A percentile compares a stretch with the other conserved stretches of the same genome.
Conservation (phyloP, 2,888 invertebrate species). For the Volucella bombylans region DNA sequence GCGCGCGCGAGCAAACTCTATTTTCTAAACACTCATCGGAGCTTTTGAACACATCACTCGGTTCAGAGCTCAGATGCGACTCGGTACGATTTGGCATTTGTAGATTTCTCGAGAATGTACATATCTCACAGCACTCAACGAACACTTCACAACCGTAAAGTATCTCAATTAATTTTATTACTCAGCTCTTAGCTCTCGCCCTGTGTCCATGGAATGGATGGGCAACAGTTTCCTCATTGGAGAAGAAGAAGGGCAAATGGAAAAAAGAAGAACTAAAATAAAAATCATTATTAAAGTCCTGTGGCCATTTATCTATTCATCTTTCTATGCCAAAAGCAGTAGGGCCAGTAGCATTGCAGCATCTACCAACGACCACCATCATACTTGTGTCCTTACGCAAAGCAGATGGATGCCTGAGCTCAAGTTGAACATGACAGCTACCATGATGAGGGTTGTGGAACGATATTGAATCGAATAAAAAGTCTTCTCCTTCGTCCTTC, state of each 20-base stretch:
- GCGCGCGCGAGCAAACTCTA: slow-evolving; percentile 17
- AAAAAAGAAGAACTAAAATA: slow-evolving; percentile 19
- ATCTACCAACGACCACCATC: neutral
- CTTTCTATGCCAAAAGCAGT: slow-evolving; percentile 45
- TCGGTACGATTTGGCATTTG: slow-evolving; percentile 19
- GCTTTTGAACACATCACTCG: slow-evolving; percentile 52
- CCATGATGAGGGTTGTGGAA: slow-evolving; percentile 72
- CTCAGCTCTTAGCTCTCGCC: slow-evolving; percentile 69
- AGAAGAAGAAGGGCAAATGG: neutral
- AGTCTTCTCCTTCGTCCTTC: slow-evolving; percentile 31
- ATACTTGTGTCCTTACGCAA: slow-evolving; percentile 29
- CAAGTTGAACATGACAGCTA: slow-evolving; percentile 73
- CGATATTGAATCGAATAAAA: slow-evolving; percentile 71
- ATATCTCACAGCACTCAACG: slow-evolving; percentile 69
- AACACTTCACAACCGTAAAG: slow-evolving; percentile 73
- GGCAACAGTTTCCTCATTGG: neutral
- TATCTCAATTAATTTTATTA: slow-evolving; percentile 74
- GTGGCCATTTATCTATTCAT: slow-evolving; percentile 71
- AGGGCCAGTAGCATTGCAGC: neutral
- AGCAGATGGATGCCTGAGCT: slow-evolving; percentile 65
- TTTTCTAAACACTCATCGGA: slow-evolving; percentile 27
- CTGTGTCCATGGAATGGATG: no score
- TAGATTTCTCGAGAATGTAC: slow-evolving; percentile 54
- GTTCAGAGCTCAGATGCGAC: no score
- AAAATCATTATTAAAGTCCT: slow-evolving; percentile 73